These are phyloP conservation scores for Mobula hypostoma DNA, from an alignment of 2,113 vertebrate genomes.

Conservation along the genomic window DNA sequence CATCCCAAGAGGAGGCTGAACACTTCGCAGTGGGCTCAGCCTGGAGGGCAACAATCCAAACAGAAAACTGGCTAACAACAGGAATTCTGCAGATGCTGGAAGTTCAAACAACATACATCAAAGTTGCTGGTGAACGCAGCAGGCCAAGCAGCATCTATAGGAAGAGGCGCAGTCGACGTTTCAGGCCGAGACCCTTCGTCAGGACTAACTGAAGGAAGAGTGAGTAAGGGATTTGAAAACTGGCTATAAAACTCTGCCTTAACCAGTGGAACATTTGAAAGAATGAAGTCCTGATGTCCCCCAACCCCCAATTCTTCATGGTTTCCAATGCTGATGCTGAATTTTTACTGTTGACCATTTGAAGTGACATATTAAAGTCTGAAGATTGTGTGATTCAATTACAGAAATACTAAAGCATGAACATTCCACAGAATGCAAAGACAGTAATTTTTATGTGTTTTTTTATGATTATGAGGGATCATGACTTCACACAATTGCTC, in stretches of 20 bases:
- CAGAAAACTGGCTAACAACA: not conserved
- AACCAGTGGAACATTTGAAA: not conserved
- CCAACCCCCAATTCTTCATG: not conserved
- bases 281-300: not conserved
- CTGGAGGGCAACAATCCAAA: not conserved
- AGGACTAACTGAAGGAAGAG: too few species aligned
- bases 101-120: too few species aligned
- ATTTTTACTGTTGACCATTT: not conserved
- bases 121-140: too few species aligned
- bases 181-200: too few species aligned
- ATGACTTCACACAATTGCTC: not conserved
- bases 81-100: too few species aligned
- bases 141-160: too few species aligned
- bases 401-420: not conserved
- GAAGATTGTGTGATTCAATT: conserved; percentile 21
- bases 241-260: not conserved
- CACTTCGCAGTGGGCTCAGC: not conserved
- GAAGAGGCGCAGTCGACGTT: too few species aligned
- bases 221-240: not conserved
- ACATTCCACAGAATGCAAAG: not conserved
- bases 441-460: not conserved
- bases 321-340: not conserved
- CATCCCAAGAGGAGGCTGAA: not conserved
- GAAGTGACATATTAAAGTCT: not conserved
- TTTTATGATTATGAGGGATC: not conserved